Conservation (phyloP, 2,113 vertebrate genomes). For the Acinonyx jubatus region DNA sequence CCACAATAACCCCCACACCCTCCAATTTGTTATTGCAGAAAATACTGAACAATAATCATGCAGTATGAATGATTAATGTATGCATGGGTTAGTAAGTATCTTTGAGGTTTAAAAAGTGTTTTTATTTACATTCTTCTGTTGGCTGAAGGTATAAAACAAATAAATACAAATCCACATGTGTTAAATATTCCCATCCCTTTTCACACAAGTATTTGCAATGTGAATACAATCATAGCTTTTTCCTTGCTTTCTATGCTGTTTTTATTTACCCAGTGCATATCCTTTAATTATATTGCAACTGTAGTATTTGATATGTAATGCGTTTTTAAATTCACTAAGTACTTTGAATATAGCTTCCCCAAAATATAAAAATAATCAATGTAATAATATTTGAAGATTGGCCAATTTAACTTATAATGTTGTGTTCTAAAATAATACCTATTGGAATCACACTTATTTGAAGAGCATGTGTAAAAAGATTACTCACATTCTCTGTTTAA, state of each 20-base stretch:
- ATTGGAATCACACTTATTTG: constrained; percentile 38
- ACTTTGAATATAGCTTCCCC: neutral
- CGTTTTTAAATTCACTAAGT: constrained; percentile 32
- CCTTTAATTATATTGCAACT: constrained; percentile 39
- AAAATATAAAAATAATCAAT: constrained; percentile 30
- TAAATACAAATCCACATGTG: constrained; percentile 71
- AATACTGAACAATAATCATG: constrained; percentile 89
- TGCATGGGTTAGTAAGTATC: constrained; percentile 86
- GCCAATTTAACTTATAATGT: constrained; percentile 43
- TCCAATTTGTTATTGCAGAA: constrained; percentile 90
- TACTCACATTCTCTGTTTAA: constrained; percentile 36
- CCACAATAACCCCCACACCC: constrained; percentile 89
- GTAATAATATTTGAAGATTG: constrained; percentile 46
- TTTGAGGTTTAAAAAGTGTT: constrained; percentile 87
- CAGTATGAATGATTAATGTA: constrained; percentile 91
- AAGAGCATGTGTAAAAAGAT: constrained; percentile 53
- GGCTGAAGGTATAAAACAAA: constrained; percentile 78
- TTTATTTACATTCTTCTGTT: constrained; percentile 85
- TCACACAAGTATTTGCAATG: neutral
- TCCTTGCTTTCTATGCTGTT: constrained; percentile 38
- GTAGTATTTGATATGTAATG: neutral
- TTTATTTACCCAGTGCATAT: constrained; percentile 28
- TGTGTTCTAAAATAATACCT: constrained; percentile 45
- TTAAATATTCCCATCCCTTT: constrained; percentile 41
- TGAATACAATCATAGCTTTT: neutral